Conservation (phyloP, 2,888 invertebrate species). For the Unio pictorum region DNA sequence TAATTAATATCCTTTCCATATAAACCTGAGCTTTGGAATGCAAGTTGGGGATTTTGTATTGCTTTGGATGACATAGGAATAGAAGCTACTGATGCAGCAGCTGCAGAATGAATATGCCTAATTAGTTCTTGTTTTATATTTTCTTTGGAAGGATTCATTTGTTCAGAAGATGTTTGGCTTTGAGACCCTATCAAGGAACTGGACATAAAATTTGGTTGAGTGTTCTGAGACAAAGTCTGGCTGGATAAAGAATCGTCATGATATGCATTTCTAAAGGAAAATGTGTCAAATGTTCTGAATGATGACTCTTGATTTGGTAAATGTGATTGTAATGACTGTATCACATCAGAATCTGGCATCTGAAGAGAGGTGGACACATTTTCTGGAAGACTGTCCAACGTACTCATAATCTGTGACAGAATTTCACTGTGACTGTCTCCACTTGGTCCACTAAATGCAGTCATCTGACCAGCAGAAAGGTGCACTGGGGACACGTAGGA, state of each 20-base stretch:
- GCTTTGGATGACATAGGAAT: conserved; percentile 43
- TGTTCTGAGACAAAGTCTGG: too few species aligned
- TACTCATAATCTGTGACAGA: conserved; percentile 33
- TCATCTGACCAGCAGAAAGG: conserved; percentile 14
- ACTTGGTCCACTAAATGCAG: conserved; percentile 2
- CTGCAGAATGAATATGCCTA: conserved; percentile 13
- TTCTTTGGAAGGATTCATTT: background rate
- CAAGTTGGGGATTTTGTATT: conserved; percentile 32
- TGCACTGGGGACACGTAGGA: background rate
- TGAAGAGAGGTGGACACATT: too few species aligned
- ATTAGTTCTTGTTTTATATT: conserved; percentile 35
- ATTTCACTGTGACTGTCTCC: conserved; percentile 24
- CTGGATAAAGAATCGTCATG: too few species aligned
- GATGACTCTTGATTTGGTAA: too few species aligned
- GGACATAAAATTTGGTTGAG: conserved; percentile 4
- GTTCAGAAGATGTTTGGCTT: background rate
- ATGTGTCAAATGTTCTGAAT: conserved; percentile 4
- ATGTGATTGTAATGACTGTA: too few species aligned
- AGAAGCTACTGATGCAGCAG: conserved; percentile 16
- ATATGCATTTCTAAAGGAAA: background rate
- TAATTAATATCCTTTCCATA: too few species aligned
- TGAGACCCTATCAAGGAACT: conserved; percentile 6
- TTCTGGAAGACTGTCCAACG: conserved; percentile 5
- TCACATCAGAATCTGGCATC: too few species aligned
- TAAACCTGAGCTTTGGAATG: conserved; percentile 26